Conservation (phyloP, 1,140 invertebrate genomes). For the Drosophila setifemur region DNA sequence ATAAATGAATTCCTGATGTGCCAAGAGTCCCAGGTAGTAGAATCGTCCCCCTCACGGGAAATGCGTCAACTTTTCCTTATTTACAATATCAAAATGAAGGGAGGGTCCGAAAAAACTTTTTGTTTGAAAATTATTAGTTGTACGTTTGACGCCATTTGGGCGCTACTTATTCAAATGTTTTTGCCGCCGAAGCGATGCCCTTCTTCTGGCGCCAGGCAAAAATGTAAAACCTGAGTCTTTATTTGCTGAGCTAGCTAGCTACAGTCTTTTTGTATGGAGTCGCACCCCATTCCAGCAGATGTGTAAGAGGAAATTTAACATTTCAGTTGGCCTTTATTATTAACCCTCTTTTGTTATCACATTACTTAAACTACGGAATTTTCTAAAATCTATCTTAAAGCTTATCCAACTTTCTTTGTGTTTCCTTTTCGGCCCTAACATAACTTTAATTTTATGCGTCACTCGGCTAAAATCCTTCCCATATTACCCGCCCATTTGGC, state of each 20-base stretch:
- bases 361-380: not conserved
- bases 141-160: slow-evolving; percentile 59
- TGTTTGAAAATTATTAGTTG: slow-evolving; percentile 70
- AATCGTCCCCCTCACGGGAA: not conserved
- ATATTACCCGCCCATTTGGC: not conserved
- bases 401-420: not conserved
- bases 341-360: too few relatives aligned
- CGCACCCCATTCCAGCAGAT: too few relatives aligned
- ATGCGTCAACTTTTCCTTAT: slow-evolving; percentile 3
- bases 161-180: slow-evolving; percentile 38
- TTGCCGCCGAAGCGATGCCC: not conserved
- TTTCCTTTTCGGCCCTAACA: not conserved
- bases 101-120: slow-evolving; percentile 35
- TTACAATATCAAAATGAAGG: not conserved
- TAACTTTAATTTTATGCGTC: slow-evolving; percentile 1
- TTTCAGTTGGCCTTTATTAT: too few relatives aligned
- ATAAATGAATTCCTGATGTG: slow-evolving; percentile 69
- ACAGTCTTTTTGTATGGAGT: slow-evolving; percentile 8
- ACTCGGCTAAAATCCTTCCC: not conserved
- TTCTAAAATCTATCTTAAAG: not conserved
- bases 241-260: slow-evolving; percentile 39
- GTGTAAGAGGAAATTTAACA: too few relatives aligned
- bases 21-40: slow-evolving; percentile 10
- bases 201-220: slow-evolving; percentile 12
- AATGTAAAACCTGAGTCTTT: slow-evolving; percentile 66